Base-by-base conservation (phyloP, 2,888 invertebrate genomes). In the Chironomus tentans region DNA sequence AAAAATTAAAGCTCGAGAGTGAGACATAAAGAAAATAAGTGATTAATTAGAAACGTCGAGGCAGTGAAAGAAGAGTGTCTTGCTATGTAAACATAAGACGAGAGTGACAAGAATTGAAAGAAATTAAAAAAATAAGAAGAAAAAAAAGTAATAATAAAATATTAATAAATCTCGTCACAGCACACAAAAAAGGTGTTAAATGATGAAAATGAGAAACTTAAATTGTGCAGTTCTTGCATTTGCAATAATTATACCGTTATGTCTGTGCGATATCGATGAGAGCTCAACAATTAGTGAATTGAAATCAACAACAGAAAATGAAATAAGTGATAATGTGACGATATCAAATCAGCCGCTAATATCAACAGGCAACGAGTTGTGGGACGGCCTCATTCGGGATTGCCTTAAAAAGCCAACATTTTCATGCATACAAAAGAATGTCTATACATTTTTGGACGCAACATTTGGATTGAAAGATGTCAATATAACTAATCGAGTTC, bases 401-500 rank as follows among this genome's bases (percentile, higher is more conserved):
- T 94, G 93, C 81, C 87, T 87, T 68, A 85, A 84, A 12, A 85
- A 86, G 73, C 89, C 91, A 18, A 87, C 91, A 77, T 86, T 91
- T 80, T 87, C 88, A 78, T 94, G 94, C 81, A 89, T 94, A 76
- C 91, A 92, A 80, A 91, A 90, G 80, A 92, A 91, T 80, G 88
- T 93, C 47, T 91, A 90, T 80, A 85, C 86, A n/a, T 93, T 91
- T 80, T 83, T 94, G 78, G 89, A 91, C 78, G 86, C 88, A 46
- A 88, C 88, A 28, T 84, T 94, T 73, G 87, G 88, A 65, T 85
- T 85, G 24, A 88, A 87, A 80, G 91, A 92, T 81, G 85, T 91
- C 18, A 88, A 88, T 78, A 85, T 92, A 18, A 87, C 89, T 77
- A 86, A 89, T 81, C 87, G 90, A 79, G 82, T 90, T 80, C 85